Evolutionary conservation across 2,797 vertebrate species (phyloP), one percentile per base, ranked within the genome.

Genomic region (Centroberyx gerrardi): DNA sequence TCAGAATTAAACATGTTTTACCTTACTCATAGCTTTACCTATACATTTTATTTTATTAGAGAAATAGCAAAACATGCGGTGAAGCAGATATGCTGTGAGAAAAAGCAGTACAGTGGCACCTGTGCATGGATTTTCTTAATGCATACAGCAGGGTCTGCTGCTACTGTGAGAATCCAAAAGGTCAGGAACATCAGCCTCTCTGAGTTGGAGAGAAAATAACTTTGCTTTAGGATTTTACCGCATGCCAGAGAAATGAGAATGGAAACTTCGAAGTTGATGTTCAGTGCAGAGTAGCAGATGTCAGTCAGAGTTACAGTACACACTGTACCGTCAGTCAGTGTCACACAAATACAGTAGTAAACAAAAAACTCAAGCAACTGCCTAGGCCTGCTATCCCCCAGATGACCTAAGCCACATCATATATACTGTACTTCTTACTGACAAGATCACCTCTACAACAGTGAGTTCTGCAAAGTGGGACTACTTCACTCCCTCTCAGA

Each of bases 151-250:
- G 62, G 60, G 38, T 22, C 27, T 4, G 44, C 15, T n/a, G 44
- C 14, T 63, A 10, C 18, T 78, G 14, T 54, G 42, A 72, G 46
- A 71, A 69, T 64, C 33, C 18, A 74, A 87, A 89, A 87, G 85
- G 86, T 86, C 76, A 85, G 44, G 38, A 76, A 62, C 67, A 73
- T 80, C 76, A 73, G 62, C 74, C 79, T 78, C 61, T 46, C 29
- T 60, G 55, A 38, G 62, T 48, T 22, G n/a, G 73, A 83, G 72
- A 60, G 67, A 61, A 74, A 75, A 76, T 29, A 40, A 51, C 60
- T 56, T 81, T 76, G 58, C 72, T 82, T 68, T 22, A 7, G 82
- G 60, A 73, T 71, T 51, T 81, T 59, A 27, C 40, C 33, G 58
- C 13, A 68, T n/a, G 15, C 60, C 55, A 58, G 40, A 60, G 29